Evolutionary conservation across 2,797 vertebrate species (phyloP), one percentile per base, ranked within the genome.

Genomic region (Darevskia nairensis): DNA sequence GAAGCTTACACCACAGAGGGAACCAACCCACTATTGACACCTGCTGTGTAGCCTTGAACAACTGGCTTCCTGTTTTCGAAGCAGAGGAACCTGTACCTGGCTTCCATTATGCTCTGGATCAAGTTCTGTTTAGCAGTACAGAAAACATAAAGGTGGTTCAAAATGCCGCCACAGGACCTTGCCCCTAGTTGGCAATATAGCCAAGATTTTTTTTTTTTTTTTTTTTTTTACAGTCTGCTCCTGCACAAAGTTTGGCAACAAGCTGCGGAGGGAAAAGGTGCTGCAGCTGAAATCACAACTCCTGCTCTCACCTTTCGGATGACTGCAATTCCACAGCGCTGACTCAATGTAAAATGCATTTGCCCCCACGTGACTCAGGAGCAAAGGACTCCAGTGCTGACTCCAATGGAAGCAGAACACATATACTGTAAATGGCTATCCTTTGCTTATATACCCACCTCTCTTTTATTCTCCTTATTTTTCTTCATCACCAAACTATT

Each of bases 231-330:
- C 68, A 32, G 77, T 17, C 61, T 78, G 32, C 15, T 66, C n/a
- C 66, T 61, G 64, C 35, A 9, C 29, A 32, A 13, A 44, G 29
- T 15, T 64, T 66, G 59, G 41, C 41, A 44, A 35, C 23, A 88
- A 29, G 41, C 46, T 19, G 35, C 50, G 44, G 66, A 41, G 35
- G 32, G 64, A 64, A 84, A 68, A 79, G 68, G 68, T 19, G 13
- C 41, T 8, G 3, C 69, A 75, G 68, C 82, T 85, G 77, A 80
- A 89, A 89, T 80, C 88, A 85, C 68, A 89, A 89, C 55, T 80
- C 15, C 50, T 32, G 8, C 6, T 82, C 59, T 75, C 35, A 80
- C 83, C 41, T 80, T 85, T 81, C 21, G 59, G 55, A n/a, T 50
- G 88, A 75, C 4, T 39, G 55, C 10, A 64, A 46, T 44, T 39